phyloP scores from a whole-genome alignment of 2,113 vertebrate species.

The Archocentrus centrarchus region DNA sequence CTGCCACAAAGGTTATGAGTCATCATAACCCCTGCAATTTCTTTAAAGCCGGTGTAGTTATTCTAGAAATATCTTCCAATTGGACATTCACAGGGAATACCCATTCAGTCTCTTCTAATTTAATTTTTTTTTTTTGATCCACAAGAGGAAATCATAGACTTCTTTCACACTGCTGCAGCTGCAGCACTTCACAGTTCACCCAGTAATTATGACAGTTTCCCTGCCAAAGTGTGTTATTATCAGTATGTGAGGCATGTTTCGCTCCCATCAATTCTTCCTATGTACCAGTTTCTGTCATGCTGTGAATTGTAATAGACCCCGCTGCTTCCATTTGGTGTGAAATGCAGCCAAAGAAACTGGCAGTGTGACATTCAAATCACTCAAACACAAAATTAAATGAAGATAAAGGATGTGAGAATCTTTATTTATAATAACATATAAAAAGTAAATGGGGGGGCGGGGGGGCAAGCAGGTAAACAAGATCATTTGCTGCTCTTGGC shows the following conservation, averaged over 20 bases:
- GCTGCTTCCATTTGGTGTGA: constrained; percentile 23
- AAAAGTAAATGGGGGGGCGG: constrained; percentile 30
- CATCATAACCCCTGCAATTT: background rate
- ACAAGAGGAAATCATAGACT: constrained; percentile 7
- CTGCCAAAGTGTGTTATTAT: constrained; percentile 21
- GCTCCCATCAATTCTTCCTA: background rate
- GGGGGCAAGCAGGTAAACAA: constrained; percentile 33
- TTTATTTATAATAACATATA: constrained; percentile 56
- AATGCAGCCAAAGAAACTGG: constrained; percentile 16
- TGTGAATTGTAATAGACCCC: constrained; percentile 30
- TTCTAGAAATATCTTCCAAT: background rate
- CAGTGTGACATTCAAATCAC: background rate
- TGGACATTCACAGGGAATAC: constrained; percentile 13
- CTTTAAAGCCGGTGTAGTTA: background rate
- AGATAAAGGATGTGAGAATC: constrained; percentile 11
- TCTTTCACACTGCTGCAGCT: constrained; percentile 44
- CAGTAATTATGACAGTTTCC: constrained; percentile 44
- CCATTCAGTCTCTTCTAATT: constrained; percentile 17
- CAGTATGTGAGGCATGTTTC: constrained; percentile 35
- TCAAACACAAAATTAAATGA: constrained; percentile 10
- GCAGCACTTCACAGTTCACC: constrained; percentile 32
- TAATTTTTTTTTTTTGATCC: constrained; percentile 15
- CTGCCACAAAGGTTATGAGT: background rate
- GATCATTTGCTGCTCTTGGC: constrained; percentile 21
- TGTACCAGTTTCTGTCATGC: constrained; percentile 13